Evolutionary conservation across 2,888 invertebrate species (phyloP).

Genomic region (Leucozona laternaria): DNA sequence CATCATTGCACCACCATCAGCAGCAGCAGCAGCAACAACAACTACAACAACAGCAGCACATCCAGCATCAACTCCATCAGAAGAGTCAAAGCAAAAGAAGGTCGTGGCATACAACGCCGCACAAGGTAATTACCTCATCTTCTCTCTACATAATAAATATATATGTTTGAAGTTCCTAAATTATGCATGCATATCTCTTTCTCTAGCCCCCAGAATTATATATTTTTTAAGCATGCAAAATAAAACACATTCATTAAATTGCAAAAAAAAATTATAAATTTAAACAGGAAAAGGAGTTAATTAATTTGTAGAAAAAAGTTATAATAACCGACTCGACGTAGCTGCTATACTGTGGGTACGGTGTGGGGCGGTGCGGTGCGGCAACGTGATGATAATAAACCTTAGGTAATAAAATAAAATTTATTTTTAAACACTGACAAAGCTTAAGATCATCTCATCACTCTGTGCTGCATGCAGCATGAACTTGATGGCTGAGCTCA

Average conservation of each 20-base stretch:
- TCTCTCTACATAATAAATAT: neutral
- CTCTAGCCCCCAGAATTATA: conserved; percentile 19
- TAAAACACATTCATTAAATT: conserved; percentile 44
- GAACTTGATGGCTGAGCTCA: conserved; percentile 66
- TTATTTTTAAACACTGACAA: conserved; percentile 69
- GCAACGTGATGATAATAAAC: conserved; percentile 39
- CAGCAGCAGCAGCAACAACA: conserved; percentile 56
- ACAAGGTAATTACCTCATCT: conserved; percentile 85
- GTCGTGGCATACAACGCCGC: conserved; percentile 88
- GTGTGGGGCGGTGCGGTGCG: no score
- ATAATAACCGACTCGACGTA: conserved; percentile 2
- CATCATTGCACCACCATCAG: conserved; percentile 68
- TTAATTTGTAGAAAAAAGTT: conserved; percentile 36
- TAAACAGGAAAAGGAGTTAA: conserved; percentile 60
- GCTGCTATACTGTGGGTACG: no score
- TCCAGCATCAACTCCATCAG: conserved; percentile 76
- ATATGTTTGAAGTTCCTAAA: conserved; percentile 1
- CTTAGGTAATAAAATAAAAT: conserved; percentile 55
- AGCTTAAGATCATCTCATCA: conserved; percentile 42
- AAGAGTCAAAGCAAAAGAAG: conserved; percentile 86
- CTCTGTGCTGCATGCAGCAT: conserved; percentile 12
- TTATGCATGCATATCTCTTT: conserved; percentile 21
- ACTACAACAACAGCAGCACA: conserved; percentile 78
- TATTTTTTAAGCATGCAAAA: conserved; percentile 50
- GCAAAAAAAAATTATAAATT: neutral